A percentile compares a stretch with the other conserved stretches of the same genome.
Evolutionary conservation across 1,140 invertebrate species (phyloP).

Genomic region (Papilio aristodemus): DNA sequence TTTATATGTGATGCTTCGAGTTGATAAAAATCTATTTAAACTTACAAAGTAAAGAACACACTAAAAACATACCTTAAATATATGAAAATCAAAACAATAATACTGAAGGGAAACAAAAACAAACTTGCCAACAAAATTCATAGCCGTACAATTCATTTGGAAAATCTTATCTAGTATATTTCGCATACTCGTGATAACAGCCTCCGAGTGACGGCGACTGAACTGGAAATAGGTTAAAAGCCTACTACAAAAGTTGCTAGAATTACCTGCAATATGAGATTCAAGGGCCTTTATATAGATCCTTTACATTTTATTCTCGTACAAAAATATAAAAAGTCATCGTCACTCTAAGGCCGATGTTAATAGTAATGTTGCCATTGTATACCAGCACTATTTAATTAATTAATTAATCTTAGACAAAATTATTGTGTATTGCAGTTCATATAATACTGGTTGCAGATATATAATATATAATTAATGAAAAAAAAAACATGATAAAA

Average conservation of each 20-base stretch:
- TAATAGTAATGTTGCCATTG: constrained; percentile 3
- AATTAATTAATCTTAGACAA: neutral
- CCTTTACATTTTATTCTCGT: neutral
- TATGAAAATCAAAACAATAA: constrained; percentile 29
- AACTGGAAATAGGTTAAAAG: neutral
- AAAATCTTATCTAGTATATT: constrained; percentile 11
- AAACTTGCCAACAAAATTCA: constrained; percentile 20
- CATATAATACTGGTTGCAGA: too few relatives aligned
- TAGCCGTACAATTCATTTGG: constrained; percentile 20
- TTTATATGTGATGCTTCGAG: too few relatives aligned
- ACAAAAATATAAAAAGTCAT: neutral
- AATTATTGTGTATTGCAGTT: too few relatives aligned
- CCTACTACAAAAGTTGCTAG: neutral
- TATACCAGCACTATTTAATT: neutral
- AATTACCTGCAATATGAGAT: neutral
- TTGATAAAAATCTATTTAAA: neutral
- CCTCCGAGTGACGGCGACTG: neutral
- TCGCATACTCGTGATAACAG: neutral
- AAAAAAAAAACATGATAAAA: neutral
- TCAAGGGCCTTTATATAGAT: neutral
- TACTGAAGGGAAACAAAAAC: constrained; percentile 26
- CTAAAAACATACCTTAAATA: constrained; percentile 18
- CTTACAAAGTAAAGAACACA: constrained; percentile 18
- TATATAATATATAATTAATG: too few relatives aligned
- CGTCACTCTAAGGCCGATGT: constrained; percentile 17